phyloP scores from a whole-genome alignment of 2,888 invertebrate genomes.

The Escarpia spicata region DNA sequence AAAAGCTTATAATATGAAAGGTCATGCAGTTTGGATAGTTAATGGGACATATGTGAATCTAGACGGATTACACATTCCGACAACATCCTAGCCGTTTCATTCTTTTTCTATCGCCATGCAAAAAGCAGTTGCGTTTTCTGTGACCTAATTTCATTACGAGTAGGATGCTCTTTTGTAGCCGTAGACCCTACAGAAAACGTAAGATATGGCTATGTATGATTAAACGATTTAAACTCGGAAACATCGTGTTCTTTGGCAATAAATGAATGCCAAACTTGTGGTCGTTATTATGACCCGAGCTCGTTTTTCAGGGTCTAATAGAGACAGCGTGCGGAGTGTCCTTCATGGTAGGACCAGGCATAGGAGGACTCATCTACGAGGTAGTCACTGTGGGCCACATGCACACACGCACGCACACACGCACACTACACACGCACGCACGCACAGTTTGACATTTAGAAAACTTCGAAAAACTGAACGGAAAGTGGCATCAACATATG shows the following conservation, averaged over 20 bases:
- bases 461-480: too few species aligned
- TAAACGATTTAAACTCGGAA: background rate
- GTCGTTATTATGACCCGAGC: background rate
- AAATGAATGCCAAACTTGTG: background rate
- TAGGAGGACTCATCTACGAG: constrained; percentile 23
- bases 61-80: too few species aligned
- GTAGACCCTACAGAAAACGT: background rate
- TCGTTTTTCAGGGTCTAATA: constrained; percentile 17
- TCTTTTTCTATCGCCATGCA: too few species aligned
- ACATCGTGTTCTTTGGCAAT: background rate
- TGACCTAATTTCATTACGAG: too few species aligned
- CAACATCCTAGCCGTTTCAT: too few species aligned
- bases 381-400: background rate
- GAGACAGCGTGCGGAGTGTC: constrained; percentile 23
- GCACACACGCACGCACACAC: background rate
- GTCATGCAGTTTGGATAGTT: too few species aligned
- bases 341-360: constrained; percentile 21
- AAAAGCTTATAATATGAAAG: too few species aligned
- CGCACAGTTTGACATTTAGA: background rate
- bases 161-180: background rate
- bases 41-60: too few species aligned
- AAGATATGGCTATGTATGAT: background rate
- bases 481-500: too few species aligned
- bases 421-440: background rate
- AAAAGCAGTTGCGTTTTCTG: too few species aligned